A percentile compares a stretch with the other conserved stretches of the same genome.
phyloP scores from a whole-genome alignment of 2,797 vertebrate genomes.

The Mus minutoides region DNA sequence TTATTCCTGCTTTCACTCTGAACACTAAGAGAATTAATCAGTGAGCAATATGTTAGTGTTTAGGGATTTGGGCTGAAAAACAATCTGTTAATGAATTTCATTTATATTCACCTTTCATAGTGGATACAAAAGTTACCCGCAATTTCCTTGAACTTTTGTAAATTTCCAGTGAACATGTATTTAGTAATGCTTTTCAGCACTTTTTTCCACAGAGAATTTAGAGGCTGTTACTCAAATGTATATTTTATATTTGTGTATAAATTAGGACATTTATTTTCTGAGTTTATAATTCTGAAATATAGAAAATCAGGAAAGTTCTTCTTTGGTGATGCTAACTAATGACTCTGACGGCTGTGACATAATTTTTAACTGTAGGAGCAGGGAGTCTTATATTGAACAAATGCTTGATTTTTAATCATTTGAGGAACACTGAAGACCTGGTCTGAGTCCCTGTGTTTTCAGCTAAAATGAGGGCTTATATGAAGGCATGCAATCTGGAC shows the following conservation, averaged over 20 bases:
- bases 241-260: neutral
- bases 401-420: conserved; percentile 1
- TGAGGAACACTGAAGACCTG: neutral
- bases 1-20: neutral
- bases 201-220: neutral
- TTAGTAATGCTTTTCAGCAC: conserved; percentile 3
- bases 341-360: neutral
- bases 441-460: neutral
- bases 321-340: neutral
- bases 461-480: neutral
- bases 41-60: neutral
- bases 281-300: neutral
- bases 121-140: neutral
- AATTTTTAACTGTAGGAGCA: neutral
- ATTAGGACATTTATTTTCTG: neutral
- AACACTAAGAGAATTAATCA: neutral
- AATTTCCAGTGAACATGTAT: neutral
- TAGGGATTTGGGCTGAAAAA: neutral
- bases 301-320: neutral
- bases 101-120: conserved; percentile 1
- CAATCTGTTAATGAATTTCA: neutral
- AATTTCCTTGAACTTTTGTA: neutral
- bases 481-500: neutral
- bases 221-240: neutral
- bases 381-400: neutral